Evolutionary conservation across 2,888 invertebrate species (phyloP).

Genomic region (Spilarctia lutea): DNA sequence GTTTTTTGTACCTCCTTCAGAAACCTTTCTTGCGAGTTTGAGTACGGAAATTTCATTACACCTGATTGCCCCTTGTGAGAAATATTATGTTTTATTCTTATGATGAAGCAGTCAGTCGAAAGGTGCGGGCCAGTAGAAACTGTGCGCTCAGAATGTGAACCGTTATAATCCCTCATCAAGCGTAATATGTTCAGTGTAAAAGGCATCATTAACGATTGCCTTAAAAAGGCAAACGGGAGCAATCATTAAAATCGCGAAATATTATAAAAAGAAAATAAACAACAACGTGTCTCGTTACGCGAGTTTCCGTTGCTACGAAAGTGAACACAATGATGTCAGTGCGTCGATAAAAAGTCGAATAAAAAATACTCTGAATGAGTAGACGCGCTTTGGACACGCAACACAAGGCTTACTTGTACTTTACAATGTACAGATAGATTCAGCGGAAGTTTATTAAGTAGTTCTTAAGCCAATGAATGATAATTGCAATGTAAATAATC

Average conservation of each 20-base stretch:
- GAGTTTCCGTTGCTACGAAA: slow-evolving; percentile 84
- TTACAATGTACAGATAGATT: slow-evolving; percentile 55
- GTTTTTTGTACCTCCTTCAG: slow-evolving; percentile 64
- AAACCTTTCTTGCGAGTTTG: slow-evolving; percentile 63
- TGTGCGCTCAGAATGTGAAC: slow-evolving; percentile 66
- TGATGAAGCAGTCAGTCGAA: slow-evolving; percentile 68
- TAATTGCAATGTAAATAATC: slow-evolving; percentile 59
- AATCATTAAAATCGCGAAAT: slow-evolving; percentile 84
- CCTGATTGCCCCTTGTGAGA: slow-evolving; percentile 74
- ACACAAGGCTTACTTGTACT: slow-evolving; percentile 62
- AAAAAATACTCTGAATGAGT: slow-evolving; percentile 80
- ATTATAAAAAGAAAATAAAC: slow-evolving; percentile 80
- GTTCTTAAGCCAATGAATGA: slow-evolving; percentile 56
- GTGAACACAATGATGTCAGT: slow-evolving; percentile 83
- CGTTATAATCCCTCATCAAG: slow-evolving; percentile 83
- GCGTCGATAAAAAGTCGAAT: slow-evolving; percentile 73
- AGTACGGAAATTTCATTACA: slow-evolving; percentile 74
- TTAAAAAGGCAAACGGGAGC: slow-evolving; percentile 84
- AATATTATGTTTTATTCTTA: slow-evolving; percentile 72
- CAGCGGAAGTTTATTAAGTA: slow-evolving; percentile 66
- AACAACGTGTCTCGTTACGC: slow-evolving; percentile 79
- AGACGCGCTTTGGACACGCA: slow-evolving; percentile 69
- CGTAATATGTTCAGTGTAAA: slow-evolving; percentile 80
- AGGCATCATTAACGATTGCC: slow-evolving; percentile 84
- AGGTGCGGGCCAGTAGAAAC: slow-evolving; percentile 66